Evolutionary conservation across 2,888 invertebrate genomes (phyloP).

Genomic region (Drosophila falleni): DNA sequence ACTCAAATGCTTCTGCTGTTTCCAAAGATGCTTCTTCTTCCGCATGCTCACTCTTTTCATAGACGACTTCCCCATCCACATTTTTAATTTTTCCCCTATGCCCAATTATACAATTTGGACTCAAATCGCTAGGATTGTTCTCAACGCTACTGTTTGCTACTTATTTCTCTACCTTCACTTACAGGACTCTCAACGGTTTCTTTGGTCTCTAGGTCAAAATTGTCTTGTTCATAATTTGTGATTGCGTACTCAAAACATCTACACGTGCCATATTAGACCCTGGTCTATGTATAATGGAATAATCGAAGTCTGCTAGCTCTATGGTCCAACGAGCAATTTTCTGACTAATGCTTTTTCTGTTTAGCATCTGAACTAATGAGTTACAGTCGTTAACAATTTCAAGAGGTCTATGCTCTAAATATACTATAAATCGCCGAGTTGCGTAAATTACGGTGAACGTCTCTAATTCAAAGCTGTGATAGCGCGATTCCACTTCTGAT

Average conservation of each 20-base stretch:
- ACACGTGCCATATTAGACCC: neutral
- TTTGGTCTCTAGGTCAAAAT: neutral
- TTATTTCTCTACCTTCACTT: too few species aligned
- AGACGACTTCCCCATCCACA: neutral
- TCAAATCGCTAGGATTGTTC: neutral
- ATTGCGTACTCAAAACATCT: neutral
- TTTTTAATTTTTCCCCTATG: neutral
- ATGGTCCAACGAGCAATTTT: neutral
- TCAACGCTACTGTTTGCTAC: too few species aligned
- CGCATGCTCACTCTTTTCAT: too few species aligned
- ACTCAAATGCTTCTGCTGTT: neutral
- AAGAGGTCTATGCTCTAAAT: neutral
- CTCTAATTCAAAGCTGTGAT: constrained; percentile 4
- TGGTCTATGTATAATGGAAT: neutral
- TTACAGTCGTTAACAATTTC: neutral
- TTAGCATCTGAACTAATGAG: neutral
- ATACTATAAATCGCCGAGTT: too few species aligned
- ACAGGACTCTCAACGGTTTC: too few species aligned
- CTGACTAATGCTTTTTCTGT: neutral
- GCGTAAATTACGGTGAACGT: neutral
- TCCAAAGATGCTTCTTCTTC: too few species aligned
- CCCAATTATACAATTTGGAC: neutral
- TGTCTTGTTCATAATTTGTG: neutral
- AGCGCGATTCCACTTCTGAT: neutral
- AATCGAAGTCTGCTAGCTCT: neutral